A percentile compares a stretch with the other conserved stretches of the same genome.
These are phyloP conservation scores for Netelia melanura DNA, from an alignment of 2,888 invertebrate genomes.

Conservation along the genomic window DNA sequence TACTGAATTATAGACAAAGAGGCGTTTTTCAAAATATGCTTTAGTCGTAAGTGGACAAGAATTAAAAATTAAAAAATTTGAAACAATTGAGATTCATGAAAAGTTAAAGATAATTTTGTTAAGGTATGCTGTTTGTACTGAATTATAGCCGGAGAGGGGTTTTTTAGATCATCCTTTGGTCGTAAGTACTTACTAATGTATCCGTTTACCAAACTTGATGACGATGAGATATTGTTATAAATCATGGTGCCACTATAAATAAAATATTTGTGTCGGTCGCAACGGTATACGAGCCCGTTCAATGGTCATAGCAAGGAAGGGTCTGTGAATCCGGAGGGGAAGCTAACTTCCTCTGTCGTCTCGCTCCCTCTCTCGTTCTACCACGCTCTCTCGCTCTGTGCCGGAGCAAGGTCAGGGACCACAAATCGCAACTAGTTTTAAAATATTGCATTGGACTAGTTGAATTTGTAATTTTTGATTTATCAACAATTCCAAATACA, in stretches of 20 bases:
- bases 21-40: no score
- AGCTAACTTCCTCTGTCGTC: conserved; percentile 62
- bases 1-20: no score
- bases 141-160: no score
- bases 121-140: no score
- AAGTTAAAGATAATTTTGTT: no score
- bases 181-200: no score
- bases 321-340: conserved; percentile 60
- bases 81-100: no score
- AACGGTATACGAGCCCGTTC: conserved; percentile 14
- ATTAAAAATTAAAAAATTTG: neutral
- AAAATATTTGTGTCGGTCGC: conserved; percentile 39
- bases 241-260: conserved; percentile 21
- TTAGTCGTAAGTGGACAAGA: neutral
- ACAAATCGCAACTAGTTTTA: conserved; percentile 39
- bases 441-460: conserved; percentile 16
- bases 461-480: no score
- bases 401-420: conserved; percentile 61
- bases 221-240: neutral
- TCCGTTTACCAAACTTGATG: neutral
- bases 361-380: conserved; percentile 27
- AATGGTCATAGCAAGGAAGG: conserved; percentile 54
- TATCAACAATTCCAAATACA: no score
- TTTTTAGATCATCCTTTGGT: no score
- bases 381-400: neutral